Evolutionary conservation across 2,888 invertebrate species (phyloP).

Genomic region (Crocallis elinguaria): DNA sequence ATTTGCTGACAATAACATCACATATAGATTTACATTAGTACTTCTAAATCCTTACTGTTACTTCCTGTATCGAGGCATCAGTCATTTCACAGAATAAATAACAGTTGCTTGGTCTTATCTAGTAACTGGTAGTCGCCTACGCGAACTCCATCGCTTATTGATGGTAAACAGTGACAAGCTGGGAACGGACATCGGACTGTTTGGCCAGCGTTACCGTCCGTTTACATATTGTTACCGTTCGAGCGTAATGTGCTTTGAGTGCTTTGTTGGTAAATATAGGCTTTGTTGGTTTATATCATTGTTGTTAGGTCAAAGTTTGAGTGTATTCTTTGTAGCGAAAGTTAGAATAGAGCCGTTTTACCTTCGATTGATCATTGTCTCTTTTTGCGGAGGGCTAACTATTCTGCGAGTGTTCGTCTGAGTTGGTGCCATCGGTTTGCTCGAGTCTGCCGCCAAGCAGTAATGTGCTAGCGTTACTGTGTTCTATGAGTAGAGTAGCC

Average conservation of each 20-base stretch:
- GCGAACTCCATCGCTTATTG: slow-evolving; percentile 5
- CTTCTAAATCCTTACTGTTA: too few species aligned
- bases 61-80: not conserved
- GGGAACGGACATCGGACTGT: slow-evolving; percentile 27
- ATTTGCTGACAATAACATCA: too few species aligned
- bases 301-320: not conserved
- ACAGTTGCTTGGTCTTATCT: not conserved
- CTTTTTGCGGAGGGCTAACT: too few species aligned
- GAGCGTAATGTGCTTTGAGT: not conserved
- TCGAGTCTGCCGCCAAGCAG: too few species aligned
- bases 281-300: not conserved
- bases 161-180: slow-evolving; percentile 24
- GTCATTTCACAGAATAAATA: not conserved
- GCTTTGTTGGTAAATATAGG: not conserved
- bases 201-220: slow-evolving; percentile 43
- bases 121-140: slow-evolving; percentile 20
- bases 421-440: too few species aligned
- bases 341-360: too few species aligned
- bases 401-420: too few species aligned
- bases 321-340: not conserved
- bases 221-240: slow-evolving; percentile 53
- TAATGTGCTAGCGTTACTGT: too few species aligned
- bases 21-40: too few species aligned
- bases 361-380: too few species aligned
- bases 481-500: too few species aligned